Evolutionary conservation across 2,797 vertebrate species (phyloP).

Genomic region (Cynodonichthys magdalenae): DNA sequence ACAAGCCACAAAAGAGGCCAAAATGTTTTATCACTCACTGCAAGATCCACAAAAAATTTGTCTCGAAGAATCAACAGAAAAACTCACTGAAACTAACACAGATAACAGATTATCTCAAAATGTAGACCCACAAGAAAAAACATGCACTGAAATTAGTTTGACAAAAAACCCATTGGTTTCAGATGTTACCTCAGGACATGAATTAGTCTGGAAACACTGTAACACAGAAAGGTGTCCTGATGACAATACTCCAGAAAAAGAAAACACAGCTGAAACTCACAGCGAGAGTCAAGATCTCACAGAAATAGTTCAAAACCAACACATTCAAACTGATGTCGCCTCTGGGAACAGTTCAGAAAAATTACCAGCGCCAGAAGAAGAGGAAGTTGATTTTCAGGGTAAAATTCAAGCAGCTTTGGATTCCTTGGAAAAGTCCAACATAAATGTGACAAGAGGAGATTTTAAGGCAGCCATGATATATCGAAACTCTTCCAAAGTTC

Average conservation of each 20-base stretch:
- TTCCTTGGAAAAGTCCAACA: conserved; percentile 84
- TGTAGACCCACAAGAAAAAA: conserved; percentile 23
- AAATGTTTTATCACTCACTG: conserved; percentile 78
- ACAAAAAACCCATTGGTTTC: conserved; percentile 10
- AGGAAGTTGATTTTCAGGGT: conserved; percentile 81
- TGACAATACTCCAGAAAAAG: conserved; percentile 56
- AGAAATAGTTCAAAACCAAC: conserved; percentile 64
- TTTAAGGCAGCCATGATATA: conserved; percentile 91
- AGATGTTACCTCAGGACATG: conserved; percentile 38
- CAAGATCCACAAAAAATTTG: conserved; percentile 68
- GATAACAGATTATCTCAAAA: neutral
- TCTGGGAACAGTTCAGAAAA: conserved; percentile 69
- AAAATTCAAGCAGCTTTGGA: conserved; percentile 83
- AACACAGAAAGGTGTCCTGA: conserved; percentile 76
- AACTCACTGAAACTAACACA: conserved; percentile 27
- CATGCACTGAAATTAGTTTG: conserved; percentile 17
- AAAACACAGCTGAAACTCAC: conserved; percentile 43
- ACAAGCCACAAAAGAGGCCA: conserved; percentile 83
- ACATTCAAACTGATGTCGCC: conserved; percentile 64
- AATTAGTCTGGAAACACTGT: conserved; percentile 44
- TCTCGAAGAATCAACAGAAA: conserved; percentile 34
- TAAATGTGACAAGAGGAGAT: conserved; percentile 86
- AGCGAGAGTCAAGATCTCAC: conserved; percentile 62
- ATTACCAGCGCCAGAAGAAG: conserved; percentile 71
- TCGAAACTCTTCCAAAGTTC: conserved; percentile 80